phyloP scores from a whole-genome alignment of 92 coral and sea anemone species.

The Parazoanthus darwini region DNA sequence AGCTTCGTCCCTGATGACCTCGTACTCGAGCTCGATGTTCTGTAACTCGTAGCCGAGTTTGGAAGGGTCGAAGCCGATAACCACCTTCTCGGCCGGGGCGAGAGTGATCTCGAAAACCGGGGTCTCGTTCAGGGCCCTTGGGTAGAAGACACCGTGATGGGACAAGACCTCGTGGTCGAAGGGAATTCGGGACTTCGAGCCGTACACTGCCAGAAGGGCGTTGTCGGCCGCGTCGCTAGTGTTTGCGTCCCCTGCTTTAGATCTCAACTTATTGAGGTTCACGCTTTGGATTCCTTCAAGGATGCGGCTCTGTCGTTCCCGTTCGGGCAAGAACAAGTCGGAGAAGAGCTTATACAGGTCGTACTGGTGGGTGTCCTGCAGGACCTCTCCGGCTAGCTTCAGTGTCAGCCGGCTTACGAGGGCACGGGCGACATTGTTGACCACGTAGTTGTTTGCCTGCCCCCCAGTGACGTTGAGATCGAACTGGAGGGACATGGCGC shows the following conservation, averaged over 20 bases:
- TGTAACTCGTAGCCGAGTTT: background rate
- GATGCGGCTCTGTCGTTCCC: background rate
- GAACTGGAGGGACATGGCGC: background rate
- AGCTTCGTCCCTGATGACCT: background rate
- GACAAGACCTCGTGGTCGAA: background rate
- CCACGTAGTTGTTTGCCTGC: slow-evolving; percentile 6
- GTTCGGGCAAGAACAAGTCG: background rate
- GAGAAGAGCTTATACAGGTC: background rate
- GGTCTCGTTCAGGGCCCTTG: background rate
- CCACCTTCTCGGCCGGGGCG: background rate
- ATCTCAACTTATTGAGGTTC: background rate
- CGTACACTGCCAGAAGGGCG: background rate
- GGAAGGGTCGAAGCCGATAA: background rate
- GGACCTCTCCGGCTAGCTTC: background rate
- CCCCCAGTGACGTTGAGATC: background rate
- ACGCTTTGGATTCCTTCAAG: background rate
- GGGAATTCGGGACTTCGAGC: background rate
- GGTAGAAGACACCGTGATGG: no score
- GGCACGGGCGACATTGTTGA: background rate
- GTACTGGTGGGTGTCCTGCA: background rate
- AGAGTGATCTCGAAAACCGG: background rate
- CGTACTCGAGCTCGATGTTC: background rate
- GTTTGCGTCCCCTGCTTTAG: background rate
- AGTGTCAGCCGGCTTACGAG: background rate
- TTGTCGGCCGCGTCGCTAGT: background rate